Conservation (phyloP, 2,888 invertebrate genomes). For the Drosophila birchii region DNA sequence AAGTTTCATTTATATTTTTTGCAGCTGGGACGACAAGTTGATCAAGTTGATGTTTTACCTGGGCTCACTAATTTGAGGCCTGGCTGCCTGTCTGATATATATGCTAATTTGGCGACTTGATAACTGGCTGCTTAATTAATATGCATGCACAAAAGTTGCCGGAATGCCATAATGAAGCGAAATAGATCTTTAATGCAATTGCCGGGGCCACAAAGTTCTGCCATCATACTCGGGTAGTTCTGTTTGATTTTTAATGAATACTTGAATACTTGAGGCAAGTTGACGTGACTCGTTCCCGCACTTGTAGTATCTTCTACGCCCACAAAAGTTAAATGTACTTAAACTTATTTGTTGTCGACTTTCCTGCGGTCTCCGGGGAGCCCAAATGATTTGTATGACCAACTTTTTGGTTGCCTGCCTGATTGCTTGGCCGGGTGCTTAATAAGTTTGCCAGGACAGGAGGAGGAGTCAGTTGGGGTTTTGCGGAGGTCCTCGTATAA, state of each 20-base stretch:
- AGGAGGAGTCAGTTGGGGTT: conserved; percentile 2
- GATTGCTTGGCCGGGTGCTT: conserved; percentile 52
- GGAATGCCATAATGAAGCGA: conserved; percentile 57
- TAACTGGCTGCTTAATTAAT: conserved; percentile 68
- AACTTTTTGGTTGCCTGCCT: conserved; percentile 54
- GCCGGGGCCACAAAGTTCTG: conserved; percentile 40
- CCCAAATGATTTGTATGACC: conserved; percentile 59
- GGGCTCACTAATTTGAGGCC: conserved; percentile 54
- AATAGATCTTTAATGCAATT: conserved; percentile 75
- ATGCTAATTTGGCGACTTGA: conserved; percentile 42
- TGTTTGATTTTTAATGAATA: conserved; percentile 70
- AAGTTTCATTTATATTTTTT: conserved; percentile 47
- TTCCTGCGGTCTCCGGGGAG: conserved; percentile 40
- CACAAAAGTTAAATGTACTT: conserved; percentile 70
- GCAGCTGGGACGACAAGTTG: conserved; percentile 16
- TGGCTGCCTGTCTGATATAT: conserved; percentile 29
- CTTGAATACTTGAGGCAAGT: conserved; percentile 61
- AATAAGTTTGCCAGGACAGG: conserved; percentile 55
- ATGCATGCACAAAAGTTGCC: conserved; percentile 68
- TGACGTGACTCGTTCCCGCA: conserved; percentile 22
- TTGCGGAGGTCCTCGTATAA: conserved; percentile 8
- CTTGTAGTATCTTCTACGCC: conserved; percentile 18
- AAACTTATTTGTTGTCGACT: conserved; percentile 71
- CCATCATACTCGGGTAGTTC: conserved; percentile 42
- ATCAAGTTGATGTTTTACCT: conserved; percentile 46